Evolutionary conservation across 2,888 invertebrate species (phyloP).

Genomic region (Chymomyza procnemis): DNA sequence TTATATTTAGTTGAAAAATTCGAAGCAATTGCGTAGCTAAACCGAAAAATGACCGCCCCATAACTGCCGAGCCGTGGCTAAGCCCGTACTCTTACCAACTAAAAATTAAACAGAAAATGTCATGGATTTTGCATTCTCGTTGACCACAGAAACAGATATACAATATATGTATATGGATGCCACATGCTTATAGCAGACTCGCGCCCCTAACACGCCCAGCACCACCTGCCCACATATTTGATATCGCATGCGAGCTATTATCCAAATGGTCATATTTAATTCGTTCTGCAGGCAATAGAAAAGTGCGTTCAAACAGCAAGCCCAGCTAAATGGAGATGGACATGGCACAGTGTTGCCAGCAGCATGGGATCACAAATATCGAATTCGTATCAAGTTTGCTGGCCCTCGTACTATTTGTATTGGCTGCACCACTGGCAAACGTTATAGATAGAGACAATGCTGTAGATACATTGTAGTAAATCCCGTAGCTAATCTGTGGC

Average conservation of each 20-base stretch:
- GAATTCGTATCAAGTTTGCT: no score
- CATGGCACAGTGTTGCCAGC: not conserved
- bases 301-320: conserved; percentile 22
- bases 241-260: conserved; percentile 52
- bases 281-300: conserved; percentile 70
- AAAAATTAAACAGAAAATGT: conserved; percentile 68
- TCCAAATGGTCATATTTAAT: conserved; percentile 74
- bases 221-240: conserved; percentile 31
- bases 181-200: not conserved
- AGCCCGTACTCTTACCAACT: conserved; percentile 56
- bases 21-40: not conserved
- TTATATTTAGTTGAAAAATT: not conserved
- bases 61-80: conserved; percentile 36
- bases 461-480: conserved; percentile 47
- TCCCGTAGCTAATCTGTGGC: conserved; percentile 74
- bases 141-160: conserved; percentile 33
- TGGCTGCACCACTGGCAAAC: not conserved
- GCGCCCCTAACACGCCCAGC: not conserved
- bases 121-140: conserved; percentile 67
- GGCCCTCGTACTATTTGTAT: no score
- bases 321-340: conserved; percentile 11
- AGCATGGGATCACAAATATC: no score
- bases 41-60: not conserved
- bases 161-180: not conserved
- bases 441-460: conserved; percentile 12